A percentile compares a stretch with the other conserved stretches of the same genome.
These are phyloP conservation scores for Abrostola tripartita DNA, from an alignment of 2,888 invertebrate genomes.

Conservation along the genomic window DNA sequence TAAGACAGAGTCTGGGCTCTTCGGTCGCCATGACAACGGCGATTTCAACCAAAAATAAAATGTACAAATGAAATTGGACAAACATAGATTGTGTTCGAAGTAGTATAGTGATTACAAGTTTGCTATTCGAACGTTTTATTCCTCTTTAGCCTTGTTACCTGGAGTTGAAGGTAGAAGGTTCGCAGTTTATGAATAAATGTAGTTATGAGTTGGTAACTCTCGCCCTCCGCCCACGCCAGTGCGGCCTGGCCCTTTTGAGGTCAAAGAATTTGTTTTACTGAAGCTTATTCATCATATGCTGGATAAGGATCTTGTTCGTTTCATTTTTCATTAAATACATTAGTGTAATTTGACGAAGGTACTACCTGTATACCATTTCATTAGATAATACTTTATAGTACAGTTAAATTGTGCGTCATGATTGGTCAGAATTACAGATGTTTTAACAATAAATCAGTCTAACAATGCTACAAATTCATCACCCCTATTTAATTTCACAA, in stretches of 20 bases:
- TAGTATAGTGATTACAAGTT: constrained; percentile 48
- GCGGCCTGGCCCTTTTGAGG: constrained; percentile 20
- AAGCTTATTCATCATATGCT: constrained; percentile 26
- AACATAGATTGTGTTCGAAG: constrained; percentile 32
- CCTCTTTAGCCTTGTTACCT: constrained; percentile 28
- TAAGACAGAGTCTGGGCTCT: constrained; percentile 67
- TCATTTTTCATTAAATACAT: constrained; percentile 4
- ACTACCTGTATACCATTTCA: too few species aligned
- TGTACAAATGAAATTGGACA: constrained; percentile 46
- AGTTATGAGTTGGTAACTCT: constrained; percentile 34
- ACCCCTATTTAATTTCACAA: constrained; percentile 16
- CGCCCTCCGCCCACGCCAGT: constrained; percentile 14
- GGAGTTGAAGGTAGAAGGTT: constrained; percentile 35
- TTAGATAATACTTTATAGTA: too few species aligned
- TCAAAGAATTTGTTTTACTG: constrained; percentile 35
- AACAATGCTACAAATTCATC: constrained; percentile 16
- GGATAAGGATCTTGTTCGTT: constrained; percentile 10
- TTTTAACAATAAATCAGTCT: constrained; percentile 5
- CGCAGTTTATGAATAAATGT: constrained; percentile 45
- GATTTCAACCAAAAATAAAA: constrained; percentile 57
- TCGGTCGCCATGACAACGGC: constrained; percentile 65
- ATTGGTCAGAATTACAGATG: too few species aligned
- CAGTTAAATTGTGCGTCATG: too few species aligned
- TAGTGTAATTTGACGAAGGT: background rate
- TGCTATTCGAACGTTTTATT: constrained; percentile 32